Evolutionary conservation across 2,888 invertebrate genomes (phyloP), one percentile per base, ranked within the genome.

Genomic region (Sarcophaga carnaria): DNA sequence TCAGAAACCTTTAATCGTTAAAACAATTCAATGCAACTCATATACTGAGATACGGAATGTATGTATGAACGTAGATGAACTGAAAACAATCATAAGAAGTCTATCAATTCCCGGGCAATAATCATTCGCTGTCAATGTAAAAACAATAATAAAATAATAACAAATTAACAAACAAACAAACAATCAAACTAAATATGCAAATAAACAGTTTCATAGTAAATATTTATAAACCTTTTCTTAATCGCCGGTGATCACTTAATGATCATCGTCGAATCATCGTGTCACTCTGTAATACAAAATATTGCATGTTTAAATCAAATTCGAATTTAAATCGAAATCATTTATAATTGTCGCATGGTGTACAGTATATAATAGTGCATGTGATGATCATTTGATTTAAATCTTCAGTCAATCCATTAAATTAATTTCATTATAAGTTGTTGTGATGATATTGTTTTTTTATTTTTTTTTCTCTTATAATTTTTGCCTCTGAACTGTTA

Each of bases 371-470:
- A 8, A 37, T 2, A 37, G 10, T 37, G 8, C 37, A 37, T 37
- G 37, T 37, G 37, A 71, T 27, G 45, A 27, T 22, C n/a, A 62
- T 62, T 62, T 66, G 47, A 64, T 77, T 66, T 45, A 20, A 71
- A 83, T 60, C 47, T 64, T 54, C 76, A 63, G 25, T n/a, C 25
- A 70, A 27, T 63, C 45, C 37, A 22, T 77, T 83, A 62, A 78
- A 83, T 78, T 78, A 83, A 83, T 83, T 78, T 8, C 60, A 78
- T 83, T 78, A 67, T 49, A 78, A 78, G 67, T 69, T 78, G 67
- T 67, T n/a, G 12, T 64, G 14, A 12, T 37, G 10, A 37, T 37
- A 37, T 37, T 37, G 37, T 37, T 10, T 37, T 37, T 37, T 37
- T 27, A 5, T 0, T 8, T 37, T 8, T 37, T 8, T 37, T 8